These are phyloP conservation scores for Hystrix brachyura DNA, from an alignment of 2,113 vertebrate species.

Conservation along the genomic window DNA sequence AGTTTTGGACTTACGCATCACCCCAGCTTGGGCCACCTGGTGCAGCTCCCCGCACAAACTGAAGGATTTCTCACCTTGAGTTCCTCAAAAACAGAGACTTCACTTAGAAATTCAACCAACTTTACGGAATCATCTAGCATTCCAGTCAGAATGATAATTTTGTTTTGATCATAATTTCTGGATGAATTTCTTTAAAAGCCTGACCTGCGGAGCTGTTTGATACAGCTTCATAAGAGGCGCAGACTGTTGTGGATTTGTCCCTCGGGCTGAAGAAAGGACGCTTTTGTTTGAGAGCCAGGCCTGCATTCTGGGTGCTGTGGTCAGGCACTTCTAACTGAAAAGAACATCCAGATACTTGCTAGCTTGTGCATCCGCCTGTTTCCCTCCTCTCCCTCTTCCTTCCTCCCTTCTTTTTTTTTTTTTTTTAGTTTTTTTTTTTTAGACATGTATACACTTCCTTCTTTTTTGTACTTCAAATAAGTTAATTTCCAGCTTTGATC, in stretches of 20 bases:
- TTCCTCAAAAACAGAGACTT: background rate
- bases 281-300: constrained; percentile 2
- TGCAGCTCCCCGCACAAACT: background rate
- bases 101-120: background rate
- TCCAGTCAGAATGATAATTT: background rate
- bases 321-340: background rate
- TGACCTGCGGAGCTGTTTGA: constrained; percentile 19
- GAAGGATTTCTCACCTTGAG: background rate
- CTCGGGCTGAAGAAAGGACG: constrained; percentile 62
- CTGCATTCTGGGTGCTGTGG: background rate
- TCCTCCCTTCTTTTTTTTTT: background rate
- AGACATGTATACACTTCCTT: background rate
- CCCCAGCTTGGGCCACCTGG: background rate
- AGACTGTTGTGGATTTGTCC: background rate
- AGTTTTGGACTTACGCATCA: background rate
- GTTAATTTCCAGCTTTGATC: background rate
- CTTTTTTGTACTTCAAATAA: constrained; percentile 16
- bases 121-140: background rate
- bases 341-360: background rate
- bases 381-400: no score
- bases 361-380: rapidly evolving
- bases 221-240: constrained; percentile 14
- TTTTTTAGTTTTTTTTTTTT: background rate
- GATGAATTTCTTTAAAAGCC: constrained; percentile 27
- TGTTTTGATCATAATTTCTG: constrained; percentile 50